Evolutionary conservation across 1,140 invertebrate genomes (phyloP).

Genomic region (Brachionus paranguensis): DNA sequence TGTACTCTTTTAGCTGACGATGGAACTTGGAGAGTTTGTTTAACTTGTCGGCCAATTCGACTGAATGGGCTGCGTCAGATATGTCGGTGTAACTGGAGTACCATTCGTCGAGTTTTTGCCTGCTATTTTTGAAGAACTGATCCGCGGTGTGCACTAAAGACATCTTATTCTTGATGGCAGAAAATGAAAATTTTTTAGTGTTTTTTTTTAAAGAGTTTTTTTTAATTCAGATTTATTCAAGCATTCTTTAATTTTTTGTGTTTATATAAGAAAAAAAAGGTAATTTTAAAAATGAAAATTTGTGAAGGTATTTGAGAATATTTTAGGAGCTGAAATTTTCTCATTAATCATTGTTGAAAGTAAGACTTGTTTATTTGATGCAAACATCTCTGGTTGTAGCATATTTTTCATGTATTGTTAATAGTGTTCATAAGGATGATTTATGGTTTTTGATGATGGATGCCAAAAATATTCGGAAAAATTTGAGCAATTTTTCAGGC

Average conservation of each 20-base stretch:
- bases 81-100: neutral
- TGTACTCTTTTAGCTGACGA: neutral
- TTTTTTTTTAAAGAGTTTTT: neutral
- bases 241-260: neutral
- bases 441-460: neutral
- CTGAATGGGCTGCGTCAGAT: neutral
- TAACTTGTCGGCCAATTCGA: neutral
- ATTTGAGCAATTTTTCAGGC: neutral
- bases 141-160: neutral
- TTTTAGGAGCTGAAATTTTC: neutral
- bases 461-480: neutral
- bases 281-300: neutral
- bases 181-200: neutral
- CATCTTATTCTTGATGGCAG: neutral
- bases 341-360: neutral
- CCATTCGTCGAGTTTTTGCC: neutral
- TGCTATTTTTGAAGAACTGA: neutral
- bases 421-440: neutral
- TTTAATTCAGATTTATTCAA: neutral
- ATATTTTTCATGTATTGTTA: constrained; percentile 1
- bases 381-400: constrained; percentile 7
- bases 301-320: neutral
- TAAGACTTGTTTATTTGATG: neutral
- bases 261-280: neutral
- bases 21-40: neutral